These are phyloP conservation scores for Drosophila siamana DNA, from an alignment of 2,888 invertebrate genomes.

Conservation along the genomic window DNA sequence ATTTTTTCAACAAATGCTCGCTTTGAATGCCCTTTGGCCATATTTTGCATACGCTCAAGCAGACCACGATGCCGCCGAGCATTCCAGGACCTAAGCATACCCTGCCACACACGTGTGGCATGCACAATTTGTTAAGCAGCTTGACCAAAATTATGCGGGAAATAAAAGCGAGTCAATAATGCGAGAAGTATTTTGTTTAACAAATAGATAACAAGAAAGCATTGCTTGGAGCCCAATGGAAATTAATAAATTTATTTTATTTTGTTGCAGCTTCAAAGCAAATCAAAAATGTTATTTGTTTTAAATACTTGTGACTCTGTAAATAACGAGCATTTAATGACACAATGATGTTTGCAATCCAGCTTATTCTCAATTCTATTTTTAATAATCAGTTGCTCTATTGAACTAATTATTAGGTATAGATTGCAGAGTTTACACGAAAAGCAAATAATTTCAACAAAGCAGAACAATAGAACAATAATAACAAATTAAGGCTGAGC, in stretches of 20 bases:
- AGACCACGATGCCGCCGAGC: conserved; percentile 25
- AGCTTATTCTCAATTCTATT: no score
- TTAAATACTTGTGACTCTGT: no score
- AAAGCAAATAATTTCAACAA: not conserved
- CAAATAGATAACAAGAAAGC: no score
- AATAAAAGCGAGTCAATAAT: no score
- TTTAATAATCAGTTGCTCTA: no score
- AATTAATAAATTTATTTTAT: no score
- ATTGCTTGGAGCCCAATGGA: no score
- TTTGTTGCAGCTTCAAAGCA: not conserved
- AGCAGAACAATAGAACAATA: not conserved
- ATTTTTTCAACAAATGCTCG: conserved; percentile 56
- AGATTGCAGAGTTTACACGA: no score
- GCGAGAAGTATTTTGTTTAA: no score
- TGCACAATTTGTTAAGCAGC: not conserved
- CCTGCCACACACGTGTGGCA: not conserved
- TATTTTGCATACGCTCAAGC: conserved; percentile 54
- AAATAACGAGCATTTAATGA: no score
- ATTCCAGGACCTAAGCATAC: conserved; percentile 1
- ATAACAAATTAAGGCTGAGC: not conserved
- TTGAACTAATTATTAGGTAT: no score
- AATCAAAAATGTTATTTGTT: not conserved
- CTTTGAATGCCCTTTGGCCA: conserved; percentile 58
- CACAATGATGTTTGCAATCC: no score
- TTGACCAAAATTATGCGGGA: not conserved